phyloP scores from a whole-genome alignment of 1,140 invertebrate genomes.

The Brachystomella parvula region DNA sequence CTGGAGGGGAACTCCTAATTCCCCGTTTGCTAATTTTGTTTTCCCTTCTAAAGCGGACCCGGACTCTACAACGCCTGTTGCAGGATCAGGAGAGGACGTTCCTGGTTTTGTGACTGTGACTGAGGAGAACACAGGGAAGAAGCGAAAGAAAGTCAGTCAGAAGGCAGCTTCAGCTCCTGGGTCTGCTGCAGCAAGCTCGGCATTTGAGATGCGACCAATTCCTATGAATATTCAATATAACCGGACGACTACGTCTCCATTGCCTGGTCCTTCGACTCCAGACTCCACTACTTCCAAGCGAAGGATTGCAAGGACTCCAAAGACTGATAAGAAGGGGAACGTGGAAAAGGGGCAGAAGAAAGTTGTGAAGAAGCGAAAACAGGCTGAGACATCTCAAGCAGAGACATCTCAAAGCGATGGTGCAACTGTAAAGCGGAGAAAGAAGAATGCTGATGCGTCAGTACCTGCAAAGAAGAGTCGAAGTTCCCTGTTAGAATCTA shows the following conservation, averaged over 20 bases:
- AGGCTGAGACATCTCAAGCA: neutral
- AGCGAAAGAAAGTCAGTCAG: neutral
- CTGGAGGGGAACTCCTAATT: no score
- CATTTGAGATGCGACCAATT: neutral
- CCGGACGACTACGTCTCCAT: neutral
- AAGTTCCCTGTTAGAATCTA: no score
- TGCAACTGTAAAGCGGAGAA: no score
- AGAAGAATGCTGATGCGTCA: no score
- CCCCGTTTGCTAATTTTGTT: no score
- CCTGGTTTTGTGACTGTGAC: neutral
- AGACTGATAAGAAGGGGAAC: no score
- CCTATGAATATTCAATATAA: neutral
- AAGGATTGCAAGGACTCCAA: no score
- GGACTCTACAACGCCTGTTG: neutral
- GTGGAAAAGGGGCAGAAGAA: neutral
- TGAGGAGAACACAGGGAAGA: neutral
- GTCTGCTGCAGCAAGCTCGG: neutral
- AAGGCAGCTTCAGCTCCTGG: neutral
- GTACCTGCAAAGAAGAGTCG: no score
- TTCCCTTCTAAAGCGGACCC: no score
- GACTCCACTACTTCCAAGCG: no score
- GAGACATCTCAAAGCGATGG: no score
- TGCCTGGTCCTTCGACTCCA: neutral
- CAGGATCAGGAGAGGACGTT: neutral
- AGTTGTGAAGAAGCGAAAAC: neutral